These are phyloP conservation scores for Meandrusa payeni DNA, from an alignment of 2,888 invertebrate genomes.

Conservation along the genomic window DNA sequence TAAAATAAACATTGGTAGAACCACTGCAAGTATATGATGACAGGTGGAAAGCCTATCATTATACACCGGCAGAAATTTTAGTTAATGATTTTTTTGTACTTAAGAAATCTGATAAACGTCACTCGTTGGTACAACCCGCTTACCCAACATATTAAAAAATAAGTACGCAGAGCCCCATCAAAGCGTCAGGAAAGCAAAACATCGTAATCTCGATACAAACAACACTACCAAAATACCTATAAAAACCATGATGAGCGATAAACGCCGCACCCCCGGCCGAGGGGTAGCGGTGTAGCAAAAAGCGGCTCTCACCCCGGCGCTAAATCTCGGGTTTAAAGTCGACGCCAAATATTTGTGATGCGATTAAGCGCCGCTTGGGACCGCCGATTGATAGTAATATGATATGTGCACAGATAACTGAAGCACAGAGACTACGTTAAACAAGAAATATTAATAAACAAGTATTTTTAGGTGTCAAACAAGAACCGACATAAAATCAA, in stretches of 20 bases:
- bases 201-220: constrained; percentile 25
- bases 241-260: constrained; percentile 25
- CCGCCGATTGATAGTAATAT: constrained; percentile 66
- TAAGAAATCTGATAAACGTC: too few relatives aligned
- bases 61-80: too few relatives aligned
- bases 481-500: too few relatives aligned
- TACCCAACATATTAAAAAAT: too few relatives aligned
- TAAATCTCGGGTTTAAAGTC: constrained; percentile 58
- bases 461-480: too few relatives aligned
- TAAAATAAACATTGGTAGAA: too few relatives aligned
- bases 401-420: constrained; percentile 47
- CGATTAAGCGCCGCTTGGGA: constrained; percentile 58
- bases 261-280: constrained; percentile 12
- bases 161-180: neutral
- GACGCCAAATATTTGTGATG: constrained; percentile 66
- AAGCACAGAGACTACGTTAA: constrained; percentile 8
- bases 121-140: too few relatives aligned
- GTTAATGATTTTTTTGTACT: too few relatives aligned
- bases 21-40: too few relatives aligned
- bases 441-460: too few relatives aligned
- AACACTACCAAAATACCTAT: constrained; percentile 23
- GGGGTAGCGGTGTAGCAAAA: constrained; percentile 36
- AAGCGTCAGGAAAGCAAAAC: constrained; percentile 17
- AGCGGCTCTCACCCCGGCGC: constrained; percentile 43
- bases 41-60: too few relatives aligned